Evolutionary conservation across 2,888 invertebrate species (phyloP), one percentile per base, ranked within the genome.

Genomic region (Rotaria magnacalcarata): DNA sequence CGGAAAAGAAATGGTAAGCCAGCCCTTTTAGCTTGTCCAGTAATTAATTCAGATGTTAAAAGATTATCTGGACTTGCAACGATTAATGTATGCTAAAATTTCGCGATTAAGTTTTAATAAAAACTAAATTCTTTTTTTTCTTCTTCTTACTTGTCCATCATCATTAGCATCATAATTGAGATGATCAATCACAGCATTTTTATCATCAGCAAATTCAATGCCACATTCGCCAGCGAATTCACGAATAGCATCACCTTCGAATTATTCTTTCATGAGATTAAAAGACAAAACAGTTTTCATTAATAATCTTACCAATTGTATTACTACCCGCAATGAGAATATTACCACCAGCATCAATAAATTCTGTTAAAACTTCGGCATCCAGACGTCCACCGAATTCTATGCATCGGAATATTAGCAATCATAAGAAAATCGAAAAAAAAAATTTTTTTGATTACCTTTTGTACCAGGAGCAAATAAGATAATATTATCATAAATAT

Each of bases 181-280:
- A 90, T 99, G 98, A 91, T 99, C 99, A 89, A 99, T 97, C 0
- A 99, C 96, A 41, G 94, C 93, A 2, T 97, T 87, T 21, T 85
- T 85, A 43, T 87, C 87, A 84, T 85, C 85, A 80, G 80, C 85
- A 89, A 96, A 94, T 92, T 97, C 97, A 92, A 99, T 95, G 58
- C 99, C 99, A 92, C 96, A 96, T 92, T 99, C 98, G 0, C 96
- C 95, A 14, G 97, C 97, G 75, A 99, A 93, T 90, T 99, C 98
- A 87, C 97, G 93, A 87, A 99, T 93, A 16, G 96, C 94, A 91
- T 97, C 97, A 24, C 97, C 97, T 85, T 88, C 84, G 87, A 85
- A 58, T 47, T 47, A 10, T 10, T 47, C 4, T 11, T 7, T 47
- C 7, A 47, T 10, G 11, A 11, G 0, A 58, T 7, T 6, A 58